A percentile compares a stretch with the other conserved stretches of the same genome.
These are phyloP conservation scores for Malurus alboscapulatus DNA, from an alignment of 2,113 vertebrate species.

Conservation along the genomic window DNA sequence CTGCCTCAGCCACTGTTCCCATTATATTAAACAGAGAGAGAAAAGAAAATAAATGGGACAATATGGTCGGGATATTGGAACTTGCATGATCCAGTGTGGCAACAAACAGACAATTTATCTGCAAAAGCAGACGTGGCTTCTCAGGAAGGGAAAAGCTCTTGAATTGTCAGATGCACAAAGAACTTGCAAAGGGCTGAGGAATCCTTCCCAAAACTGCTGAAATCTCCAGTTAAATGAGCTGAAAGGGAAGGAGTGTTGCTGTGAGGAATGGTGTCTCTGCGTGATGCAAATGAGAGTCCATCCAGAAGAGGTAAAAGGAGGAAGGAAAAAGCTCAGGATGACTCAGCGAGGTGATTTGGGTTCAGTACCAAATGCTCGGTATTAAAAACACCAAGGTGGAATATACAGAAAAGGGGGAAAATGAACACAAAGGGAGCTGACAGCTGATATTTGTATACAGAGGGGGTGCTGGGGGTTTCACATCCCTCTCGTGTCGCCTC, in stretches of 20 bases:
- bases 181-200: neutral
- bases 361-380: neutral
- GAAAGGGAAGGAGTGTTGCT: constrained; percentile 14
- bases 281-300: neutral
- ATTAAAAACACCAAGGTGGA: neutral
- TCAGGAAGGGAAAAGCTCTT: constrained; percentile 1
- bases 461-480: neutral
- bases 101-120: constrained; percentile 24
- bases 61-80: constrained; percentile 7
- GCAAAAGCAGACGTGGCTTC: neutral
- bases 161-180: neutral
- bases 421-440: neutral
- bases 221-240: neutral
- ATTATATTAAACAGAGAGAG: constrained; percentile 20
- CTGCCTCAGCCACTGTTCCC: neutral
- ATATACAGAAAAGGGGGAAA: neutral
- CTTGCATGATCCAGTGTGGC: neutral
- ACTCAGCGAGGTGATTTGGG: neutral
- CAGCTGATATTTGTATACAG: neutral
- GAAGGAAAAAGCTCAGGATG: neutral
- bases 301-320: neutral
- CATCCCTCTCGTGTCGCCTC: neutral
- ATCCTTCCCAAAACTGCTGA: neutral
- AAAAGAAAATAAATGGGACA: constrained; percentile 53
- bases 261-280: neutral